Evolutionary conservation across 2,113 vertebrate genomes (phyloP).

Genomic region (Campylorhamphus procurvoides): DNA sequence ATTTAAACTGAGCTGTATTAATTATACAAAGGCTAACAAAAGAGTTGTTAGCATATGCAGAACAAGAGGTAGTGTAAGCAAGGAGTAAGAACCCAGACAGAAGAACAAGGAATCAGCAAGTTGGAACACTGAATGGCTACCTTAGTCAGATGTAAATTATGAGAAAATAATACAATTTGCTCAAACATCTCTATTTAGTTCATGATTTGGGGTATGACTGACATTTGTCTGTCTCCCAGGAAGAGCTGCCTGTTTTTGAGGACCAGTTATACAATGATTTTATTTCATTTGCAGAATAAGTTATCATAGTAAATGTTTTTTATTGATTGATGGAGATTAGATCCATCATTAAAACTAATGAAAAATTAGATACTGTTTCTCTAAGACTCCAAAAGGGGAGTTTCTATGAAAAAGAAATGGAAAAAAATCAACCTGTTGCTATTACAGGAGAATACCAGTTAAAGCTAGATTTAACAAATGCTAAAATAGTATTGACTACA

Average conservation of each 20-base stretch:
- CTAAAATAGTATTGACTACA: constrained; percentile 1
- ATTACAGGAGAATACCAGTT: not conserved
- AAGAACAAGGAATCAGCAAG: not conserved
- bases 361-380: not conserved
- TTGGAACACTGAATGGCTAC: not conserved
- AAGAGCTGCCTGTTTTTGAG: not conserved
- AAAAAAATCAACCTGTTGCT: not conserved
- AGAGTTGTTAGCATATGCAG: not conserved
- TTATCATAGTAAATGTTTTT: not conserved
- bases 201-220: not conserved
- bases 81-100: not conserved
- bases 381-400: not conserved
- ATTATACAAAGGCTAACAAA: not conserved
- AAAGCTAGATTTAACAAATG: not conserved
- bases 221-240: not conserved
- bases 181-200: not conserved
- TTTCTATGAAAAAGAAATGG: not conserved
- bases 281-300: not conserved
- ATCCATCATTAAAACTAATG: not conserved
- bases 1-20: not conserved
- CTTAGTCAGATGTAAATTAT: not conserved
- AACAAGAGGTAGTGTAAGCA: not conserved
- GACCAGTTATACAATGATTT: not conserved
- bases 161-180: not conserved
- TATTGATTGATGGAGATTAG: not conserved